phyloP scores from a whole-genome alignment of 2,113 vertebrate species.

The Leptodactylus fuscus region DNA sequence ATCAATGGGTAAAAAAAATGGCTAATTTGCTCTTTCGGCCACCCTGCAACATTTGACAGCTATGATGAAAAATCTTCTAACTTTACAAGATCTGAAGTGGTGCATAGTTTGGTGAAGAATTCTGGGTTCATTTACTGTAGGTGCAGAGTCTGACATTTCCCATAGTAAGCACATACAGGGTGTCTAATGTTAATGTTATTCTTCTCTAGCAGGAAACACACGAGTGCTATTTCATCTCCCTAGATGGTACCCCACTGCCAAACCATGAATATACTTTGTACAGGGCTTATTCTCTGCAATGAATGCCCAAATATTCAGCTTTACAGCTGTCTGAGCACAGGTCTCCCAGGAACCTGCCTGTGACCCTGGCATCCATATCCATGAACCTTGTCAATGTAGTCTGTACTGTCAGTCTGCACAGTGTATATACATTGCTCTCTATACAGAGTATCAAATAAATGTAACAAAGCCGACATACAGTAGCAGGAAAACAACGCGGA shows the following conservation, averaged over 20 bases:
- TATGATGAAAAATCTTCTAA: background rate
- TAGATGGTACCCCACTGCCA: conserved; percentile 20
- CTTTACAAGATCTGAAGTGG: background rate
- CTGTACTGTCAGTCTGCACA: background rate
- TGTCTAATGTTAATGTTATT: conserved; percentile 20
- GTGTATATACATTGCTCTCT: background rate
- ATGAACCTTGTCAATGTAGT: background rate
- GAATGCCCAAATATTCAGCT: background rate
- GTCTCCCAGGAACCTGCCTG: background rate
- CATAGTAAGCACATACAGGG: background rate
- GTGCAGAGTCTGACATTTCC: background rate
- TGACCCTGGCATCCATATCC: conserved; percentile 15
- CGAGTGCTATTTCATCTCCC: background rate
- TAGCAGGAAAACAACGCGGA: background rate
- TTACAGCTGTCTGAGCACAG: conserved; percentile 19
- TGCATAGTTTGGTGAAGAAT: background rate
- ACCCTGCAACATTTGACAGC: background rate
- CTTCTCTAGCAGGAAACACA: conserved; percentile 9
- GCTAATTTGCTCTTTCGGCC: background rate
- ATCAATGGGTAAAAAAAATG: too few relatives aligned
- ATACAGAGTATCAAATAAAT: too few relatives aligned
- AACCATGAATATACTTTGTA: background rate
- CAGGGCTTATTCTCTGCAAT: background rate
- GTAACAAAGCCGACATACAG: background rate
- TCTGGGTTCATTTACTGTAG: background rate